Conservation (phyloP, 2,113 vertebrate genomes). For the Clarias macrocephalus region DNA sequence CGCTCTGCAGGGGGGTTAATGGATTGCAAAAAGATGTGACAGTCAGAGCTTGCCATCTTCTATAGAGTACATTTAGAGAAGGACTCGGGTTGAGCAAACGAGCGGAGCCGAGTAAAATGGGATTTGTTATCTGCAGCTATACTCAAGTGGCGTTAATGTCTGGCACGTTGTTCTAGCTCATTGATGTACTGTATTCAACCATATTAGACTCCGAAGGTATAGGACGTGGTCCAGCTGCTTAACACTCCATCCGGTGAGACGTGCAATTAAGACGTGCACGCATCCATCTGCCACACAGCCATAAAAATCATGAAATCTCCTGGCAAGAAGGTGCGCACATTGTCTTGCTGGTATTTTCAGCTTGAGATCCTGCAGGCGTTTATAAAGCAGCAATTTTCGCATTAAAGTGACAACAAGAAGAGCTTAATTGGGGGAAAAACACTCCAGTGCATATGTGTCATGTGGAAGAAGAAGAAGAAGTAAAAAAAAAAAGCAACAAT, state of each 20-base stretch:
- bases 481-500: not conserved
- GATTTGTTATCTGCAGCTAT: slow-evolving; percentile 14
- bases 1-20: slow-evolving; percentile 62
- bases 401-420: slow-evolving; percentile 2
- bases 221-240: slow-evolving; percentile 31
- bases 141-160: slow-evolving; percentile 8
- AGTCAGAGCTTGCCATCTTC: slow-evolving; percentile 31
- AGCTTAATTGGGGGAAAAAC: slow-evolving; percentile 33
- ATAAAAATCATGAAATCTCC: slow-evolving; percentile 33
- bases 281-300: slow-evolving; percentile 47
- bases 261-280: slow-evolving; percentile 39
- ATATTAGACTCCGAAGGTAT: not conserved
- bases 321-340: not conserved
- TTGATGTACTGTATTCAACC: slow-evolving; percentile 2
- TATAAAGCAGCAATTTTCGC: slow-evolving; percentile 4
- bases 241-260: not conserved
- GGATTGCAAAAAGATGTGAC: slow-evolving; percentile 65
- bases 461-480: not conserved
- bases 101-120: slow-evolving; percentile 23
- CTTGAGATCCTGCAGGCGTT: not conserved
- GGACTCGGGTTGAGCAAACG: not conserved
- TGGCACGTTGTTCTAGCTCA: slow-evolving; percentile 16
- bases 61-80: not conserved
- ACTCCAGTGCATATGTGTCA: not conserved
- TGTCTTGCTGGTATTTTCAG: slow-evolving; percentile 18